These are phyloP conservation scores for Sinotaia quadrata DNA, from an alignment of 2,888 invertebrate species.

Conservation along the genomic window DNA sequence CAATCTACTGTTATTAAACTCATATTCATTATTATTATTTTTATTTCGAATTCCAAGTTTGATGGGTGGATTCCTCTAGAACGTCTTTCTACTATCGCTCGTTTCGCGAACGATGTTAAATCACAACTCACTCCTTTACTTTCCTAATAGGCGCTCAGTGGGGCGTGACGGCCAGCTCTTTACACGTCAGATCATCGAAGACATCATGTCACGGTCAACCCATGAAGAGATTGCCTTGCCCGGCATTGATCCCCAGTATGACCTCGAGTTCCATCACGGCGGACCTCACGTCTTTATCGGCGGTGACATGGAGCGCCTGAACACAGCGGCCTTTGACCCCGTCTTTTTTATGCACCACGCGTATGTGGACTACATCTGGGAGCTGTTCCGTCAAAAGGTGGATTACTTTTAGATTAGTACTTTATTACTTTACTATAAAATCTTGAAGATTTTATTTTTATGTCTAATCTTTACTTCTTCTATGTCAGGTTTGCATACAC, in stretches of 20 bases:
- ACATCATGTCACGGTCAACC: slow-evolving; percentile 18
- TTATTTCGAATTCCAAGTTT: no score
- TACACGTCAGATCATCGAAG: slow-evolving; percentile 21
- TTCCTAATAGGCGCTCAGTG: slow-evolving; percentile 37
- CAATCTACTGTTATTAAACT: no score
- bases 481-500: no score
- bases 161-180: slow-evolving; percentile 54
- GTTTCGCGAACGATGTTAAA: no score
- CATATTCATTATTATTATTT: no score
- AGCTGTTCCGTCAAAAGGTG: slow-evolving; percentile 48
- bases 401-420: no score
- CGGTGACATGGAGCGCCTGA: slow-evolving; percentile 55
- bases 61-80: no score
- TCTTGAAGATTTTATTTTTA: no score
- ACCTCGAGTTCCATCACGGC: slow-evolving; percentile 62
- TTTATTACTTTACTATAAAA: no score
- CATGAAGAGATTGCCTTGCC: slow-evolving; percentile 41
- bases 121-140: no score
- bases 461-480: no score
- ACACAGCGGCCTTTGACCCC: slow-evolving; percentile 59
- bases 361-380: slow-evolving; percentile 56
- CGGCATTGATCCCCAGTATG: slow-evolving; percentile 47
- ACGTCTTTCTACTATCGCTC: no score
- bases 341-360: slow-evolving; percentile 58
- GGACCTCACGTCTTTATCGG: slow-evolving; percentile 60